Evolutionary conservation across 64 coral and sea anemone species (phyloP).

Genomic region (Stichodactyla helianthus): DNA sequence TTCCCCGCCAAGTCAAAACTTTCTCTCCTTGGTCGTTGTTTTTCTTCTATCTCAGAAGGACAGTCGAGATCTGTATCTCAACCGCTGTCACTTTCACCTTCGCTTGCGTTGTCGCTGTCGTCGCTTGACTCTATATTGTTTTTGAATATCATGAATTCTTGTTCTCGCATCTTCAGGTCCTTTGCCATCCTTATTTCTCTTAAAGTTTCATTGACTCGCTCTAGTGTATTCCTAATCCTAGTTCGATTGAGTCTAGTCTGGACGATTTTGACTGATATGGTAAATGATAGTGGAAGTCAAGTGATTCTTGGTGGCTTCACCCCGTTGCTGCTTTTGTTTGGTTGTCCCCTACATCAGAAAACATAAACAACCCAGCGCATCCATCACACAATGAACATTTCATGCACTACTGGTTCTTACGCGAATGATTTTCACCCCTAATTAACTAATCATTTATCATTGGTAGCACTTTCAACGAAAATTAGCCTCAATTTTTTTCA

Average conservation of each 20-base stretch:
- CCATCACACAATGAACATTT: background rate
- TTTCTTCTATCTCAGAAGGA: background rate
- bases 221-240: background rate
- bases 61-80: constrained; percentile 76
- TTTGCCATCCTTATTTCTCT: background rate
- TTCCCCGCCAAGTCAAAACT: constrained; percentile 49
- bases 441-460: background rate
- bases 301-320: background rate
- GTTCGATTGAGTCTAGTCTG: background rate
- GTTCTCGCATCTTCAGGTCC: background rate
- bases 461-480: background rate
- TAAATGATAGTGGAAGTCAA: background rate
- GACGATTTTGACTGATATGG: too few species aligned
- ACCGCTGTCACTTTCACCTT: constrained; percentile 28
- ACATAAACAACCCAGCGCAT: background rate
- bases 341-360: background rate
- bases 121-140: background rate
- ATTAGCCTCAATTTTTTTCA: background rate
- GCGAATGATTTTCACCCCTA: background rate
- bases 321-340: background rate
- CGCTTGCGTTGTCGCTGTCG: background rate
- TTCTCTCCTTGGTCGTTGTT: constrained; percentile 5
- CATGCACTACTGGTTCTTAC: background rate
- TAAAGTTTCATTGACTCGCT: background rate
- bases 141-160: background rate